phyloP scores from a whole-genome alignment of 2,888 invertebrate genomes.

The Asteroscopus sphinx region DNA sequence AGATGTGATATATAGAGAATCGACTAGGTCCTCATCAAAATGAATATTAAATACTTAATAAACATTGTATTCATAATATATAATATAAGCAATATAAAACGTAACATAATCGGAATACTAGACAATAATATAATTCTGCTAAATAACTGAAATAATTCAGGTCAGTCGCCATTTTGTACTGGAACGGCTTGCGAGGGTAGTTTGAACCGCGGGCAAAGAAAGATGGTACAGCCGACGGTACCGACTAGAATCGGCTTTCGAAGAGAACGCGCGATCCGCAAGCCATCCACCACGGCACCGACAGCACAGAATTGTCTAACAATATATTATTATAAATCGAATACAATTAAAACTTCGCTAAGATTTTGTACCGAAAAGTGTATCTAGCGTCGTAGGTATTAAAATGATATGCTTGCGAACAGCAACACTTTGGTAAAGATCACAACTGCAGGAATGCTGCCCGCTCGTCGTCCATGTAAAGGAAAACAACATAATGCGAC shows the following conservation, averaged over 20 bases:
- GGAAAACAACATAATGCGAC: slow-evolving; percentile 69
- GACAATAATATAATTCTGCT: slow-evolving; percentile 89
- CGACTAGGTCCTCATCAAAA: slow-evolving; percentile 90
- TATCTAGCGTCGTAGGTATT: slow-evolving; percentile 85
- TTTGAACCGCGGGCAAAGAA: slow-evolving; percentile 55
- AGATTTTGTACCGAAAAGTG: slow-evolving; percentile 86
- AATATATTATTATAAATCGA: slow-evolving; percentile 83
- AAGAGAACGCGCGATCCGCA: slow-evolving; percentile 39
- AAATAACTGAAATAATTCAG: slow-evolving; percentile 88
- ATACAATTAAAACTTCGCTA: slow-evolving; percentile 86
- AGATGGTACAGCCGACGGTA: slow-evolving; percentile 69
- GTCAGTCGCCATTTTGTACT: slow-evolving; percentile 73
- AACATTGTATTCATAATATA: slow-evolving; percentile 88
- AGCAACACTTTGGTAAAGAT: slow-evolving; percentile 87
- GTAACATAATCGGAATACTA: slow-evolving; percentile 89
- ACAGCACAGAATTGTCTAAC: slow-evolving; percentile 85
- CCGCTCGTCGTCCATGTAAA: slow-evolving; percentile 70
- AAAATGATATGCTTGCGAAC: slow-evolving; percentile 88
- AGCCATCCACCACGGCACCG: slow-evolving; percentile 75
- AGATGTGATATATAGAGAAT: slow-evolving; percentile 90
- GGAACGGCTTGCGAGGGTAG: slow-evolving; percentile 53
- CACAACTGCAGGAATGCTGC: slow-evolving; percentile 78
- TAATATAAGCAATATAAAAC: slow-evolving; percentile 90
- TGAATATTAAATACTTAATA: slow-evolving; percentile 89
- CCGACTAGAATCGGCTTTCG: slow-evolving; percentile 79